Conservation (phyloP, 2,888 invertebrate genomes). For the Eucera pruinosa region DNA sequence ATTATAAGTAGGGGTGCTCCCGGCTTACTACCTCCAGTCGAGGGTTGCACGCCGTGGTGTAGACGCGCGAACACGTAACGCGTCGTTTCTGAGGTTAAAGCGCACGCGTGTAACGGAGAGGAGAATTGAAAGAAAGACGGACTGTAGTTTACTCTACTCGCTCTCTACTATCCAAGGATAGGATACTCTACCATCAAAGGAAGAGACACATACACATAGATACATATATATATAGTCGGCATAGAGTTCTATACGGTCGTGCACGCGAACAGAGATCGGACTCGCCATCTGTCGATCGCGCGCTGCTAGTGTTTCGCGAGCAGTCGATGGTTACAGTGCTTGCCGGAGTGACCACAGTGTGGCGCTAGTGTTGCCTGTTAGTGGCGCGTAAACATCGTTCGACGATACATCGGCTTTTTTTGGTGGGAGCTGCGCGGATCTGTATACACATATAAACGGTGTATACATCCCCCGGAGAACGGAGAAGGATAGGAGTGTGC, state of each 20-base stretch:
- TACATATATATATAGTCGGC: not conserved
- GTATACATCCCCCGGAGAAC: no score
- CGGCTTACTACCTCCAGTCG: slow-evolving; percentile 82
- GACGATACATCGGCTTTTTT: slow-evolving; percentile 12
- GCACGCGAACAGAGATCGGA: slow-evolving; percentile 56
- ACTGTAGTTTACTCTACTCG: slow-evolving; percentile 1
- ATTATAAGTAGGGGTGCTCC: slow-evolving; percentile 84
- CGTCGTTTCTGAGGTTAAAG: slow-evolving; percentile 30
- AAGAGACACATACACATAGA: not conserved
- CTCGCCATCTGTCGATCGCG: slow-evolving; percentile 73
- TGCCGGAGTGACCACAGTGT: slow-evolving; percentile 61
- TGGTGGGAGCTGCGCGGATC: slow-evolving; percentile 20
- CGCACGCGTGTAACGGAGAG: slow-evolving; percentile 45
- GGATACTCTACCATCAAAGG: not conserved
- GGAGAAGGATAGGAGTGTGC: slow-evolving; percentile 11
- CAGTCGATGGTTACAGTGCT: slow-evolving; percentile 53
- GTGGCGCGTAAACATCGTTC: slow-evolving; percentile 54
- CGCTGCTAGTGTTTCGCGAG: slow-evolving; percentile 52
- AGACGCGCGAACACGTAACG: slow-evolving; percentile 50
- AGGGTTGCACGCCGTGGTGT: slow-evolving; percentile 79
- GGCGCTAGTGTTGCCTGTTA: slow-evolving; percentile 66
- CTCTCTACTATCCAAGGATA: not conserved
- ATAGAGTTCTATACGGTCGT: slow-evolving; percentile 22
- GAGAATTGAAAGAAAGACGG: slow-evolving; percentile 7
- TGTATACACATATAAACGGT: not conserved